Base-by-base conservation (phyloP, 1,140 invertebrate genomes). In the Macrobrachium nipponense region DNA sequence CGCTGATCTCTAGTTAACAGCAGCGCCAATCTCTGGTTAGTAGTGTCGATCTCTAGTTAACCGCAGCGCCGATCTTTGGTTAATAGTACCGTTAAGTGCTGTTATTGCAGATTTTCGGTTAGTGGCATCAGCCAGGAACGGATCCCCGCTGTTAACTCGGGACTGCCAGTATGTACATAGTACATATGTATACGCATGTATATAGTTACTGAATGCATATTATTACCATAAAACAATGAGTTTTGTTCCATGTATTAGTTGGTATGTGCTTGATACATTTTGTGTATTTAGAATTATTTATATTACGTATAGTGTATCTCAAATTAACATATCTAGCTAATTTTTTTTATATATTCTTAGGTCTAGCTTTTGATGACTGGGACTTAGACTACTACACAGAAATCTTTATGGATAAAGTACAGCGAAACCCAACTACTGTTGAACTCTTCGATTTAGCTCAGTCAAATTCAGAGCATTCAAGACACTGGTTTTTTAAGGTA, bases 401-500 rank as follows among this genome's bases (percentile, higher is more conserved):
- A 88, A 90, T 98, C 17, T 98, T 98, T 92, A 92, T 93, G 82
- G 92, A 95, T 76, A 95, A 96, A 89, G 91, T 98, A 1, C 95
- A 96, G 88, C 93, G 98, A 70, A 98, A 99, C 93, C 98, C 98
- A 18, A 99, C 98, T 0, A 98, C 96, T 91, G 97, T 99, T 0
- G 98, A 99, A 91, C 96, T 98, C 89, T 99, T 99, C 93, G 98
- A 99, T 93, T 93, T 99, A 76, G 98, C 98, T n/a, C 98, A 99
- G 91, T 98, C 97, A 20, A 99, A 99, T 91, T 98, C 96, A 91
- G 96, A 98, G 90, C 96, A 98, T 90, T 97, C 96, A 82, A 92
- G 96, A 11, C 96, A 98, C 92, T 97, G 96, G 96, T 97, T 98
- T 91, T 98, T 98, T 90, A 96, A 95, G 89, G 92, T 92, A 87